phyloP scores from a whole-genome alignment of 1,140 invertebrate species.

The Thereuonema tuberculata region DNA sequence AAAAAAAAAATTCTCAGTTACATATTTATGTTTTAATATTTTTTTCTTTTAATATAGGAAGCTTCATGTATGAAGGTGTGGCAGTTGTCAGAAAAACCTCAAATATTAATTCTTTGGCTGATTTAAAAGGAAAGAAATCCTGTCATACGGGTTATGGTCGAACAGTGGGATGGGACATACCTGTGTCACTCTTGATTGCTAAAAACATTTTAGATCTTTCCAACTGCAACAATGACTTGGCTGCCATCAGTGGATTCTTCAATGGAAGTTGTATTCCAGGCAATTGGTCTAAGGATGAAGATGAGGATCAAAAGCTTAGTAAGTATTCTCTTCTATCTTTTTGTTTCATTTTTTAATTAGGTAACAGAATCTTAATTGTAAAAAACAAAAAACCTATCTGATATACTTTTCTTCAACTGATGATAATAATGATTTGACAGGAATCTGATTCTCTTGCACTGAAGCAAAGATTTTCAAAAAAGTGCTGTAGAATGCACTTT shows the following conservation, averaged over 20 bases:
- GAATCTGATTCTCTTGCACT: not conserved
- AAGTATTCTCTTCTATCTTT: slow-evolving; percentile 28
- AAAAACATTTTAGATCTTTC: slow-evolving; percentile 49
- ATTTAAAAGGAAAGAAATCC: slow-evolving; percentile 52
- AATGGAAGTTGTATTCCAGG: slow-evolving; percentile 60
- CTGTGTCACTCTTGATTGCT: slow-evolving; percentile 41
- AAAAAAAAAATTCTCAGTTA: too few species aligned
- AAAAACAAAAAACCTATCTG: not conserved
- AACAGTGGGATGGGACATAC: slow-evolving; percentile 58
- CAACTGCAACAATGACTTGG: slow-evolving; percentile 57
- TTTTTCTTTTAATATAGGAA: slow-evolving; percentile 31
- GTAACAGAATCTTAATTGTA: not conserved
- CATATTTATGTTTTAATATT: too few species aligned
- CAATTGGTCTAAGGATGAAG: slow-evolving; percentile 55
- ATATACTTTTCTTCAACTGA: not conserved
- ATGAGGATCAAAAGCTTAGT: slow-evolving; percentile 51
- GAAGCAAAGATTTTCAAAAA: not conserved
- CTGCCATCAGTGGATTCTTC: slow-evolving; percentile 54
- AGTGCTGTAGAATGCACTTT: not conserved
- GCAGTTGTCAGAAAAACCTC: slow-evolving; percentile 55
- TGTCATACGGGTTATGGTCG: slow-evolving; percentile 64
- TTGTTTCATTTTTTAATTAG: not conserved
- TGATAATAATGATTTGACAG: not conserved
- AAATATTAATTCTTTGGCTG: slow-evolving; percentile 44
- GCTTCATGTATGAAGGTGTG: slow-evolving; percentile 60